Evolutionary conservation across 2,888 invertebrate species (phyloP).

Genomic region (Metellina segmentata): DNA sequence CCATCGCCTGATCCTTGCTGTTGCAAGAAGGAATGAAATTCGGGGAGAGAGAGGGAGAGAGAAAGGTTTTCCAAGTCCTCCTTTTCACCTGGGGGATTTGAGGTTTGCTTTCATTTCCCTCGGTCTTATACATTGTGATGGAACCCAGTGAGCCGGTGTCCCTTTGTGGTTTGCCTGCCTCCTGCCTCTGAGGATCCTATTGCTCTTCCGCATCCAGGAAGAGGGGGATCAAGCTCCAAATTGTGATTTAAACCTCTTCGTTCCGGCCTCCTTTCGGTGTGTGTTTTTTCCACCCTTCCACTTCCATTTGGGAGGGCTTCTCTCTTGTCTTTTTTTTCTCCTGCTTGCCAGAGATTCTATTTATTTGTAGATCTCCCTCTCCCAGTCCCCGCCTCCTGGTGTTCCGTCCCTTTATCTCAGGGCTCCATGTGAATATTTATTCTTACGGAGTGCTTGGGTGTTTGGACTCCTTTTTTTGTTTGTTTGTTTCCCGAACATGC

Average conservation of each 20-base stretch:
- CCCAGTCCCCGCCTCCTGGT: background rate
- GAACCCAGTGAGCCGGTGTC: constrained; percentile 72
- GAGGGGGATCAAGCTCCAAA: constrained; percentile 59
- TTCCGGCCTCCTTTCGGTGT: constrained; percentile 12
- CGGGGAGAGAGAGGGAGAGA: constrained; percentile 16
- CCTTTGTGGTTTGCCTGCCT: constrained; percentile 76
- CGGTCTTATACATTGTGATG: constrained; percentile 75
- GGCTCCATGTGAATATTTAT: constrained; percentile 67
- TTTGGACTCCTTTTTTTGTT: constrained; percentile 8
- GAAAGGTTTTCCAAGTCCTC: constrained; percentile 70
- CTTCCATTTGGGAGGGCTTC: constrained; percentile 30
- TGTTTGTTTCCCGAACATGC: constrained; percentile 58
- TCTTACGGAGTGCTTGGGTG: constrained; percentile 15
- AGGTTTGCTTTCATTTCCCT: constrained; percentile 77
- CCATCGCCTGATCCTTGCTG: constrained; percentile 32
- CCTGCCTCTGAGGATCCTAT: constrained; percentile 65
- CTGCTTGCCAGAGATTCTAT: constrained; percentile 37
- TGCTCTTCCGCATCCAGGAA: constrained; percentile 59
- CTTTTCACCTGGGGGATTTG: constrained; percentile 73
- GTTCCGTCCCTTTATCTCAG: constrained; percentile 37
- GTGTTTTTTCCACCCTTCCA: constrained; percentile 39
- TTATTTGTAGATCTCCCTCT: constrained; percentile 55
- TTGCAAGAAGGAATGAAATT: constrained; percentile 21
- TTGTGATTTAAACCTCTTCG: constrained; percentile 74
- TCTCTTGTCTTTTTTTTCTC: constrained; percentile 13